Conservation (phyloP, 2,888 invertebrate genomes). For the Lycocerus yunnanus region DNA sequence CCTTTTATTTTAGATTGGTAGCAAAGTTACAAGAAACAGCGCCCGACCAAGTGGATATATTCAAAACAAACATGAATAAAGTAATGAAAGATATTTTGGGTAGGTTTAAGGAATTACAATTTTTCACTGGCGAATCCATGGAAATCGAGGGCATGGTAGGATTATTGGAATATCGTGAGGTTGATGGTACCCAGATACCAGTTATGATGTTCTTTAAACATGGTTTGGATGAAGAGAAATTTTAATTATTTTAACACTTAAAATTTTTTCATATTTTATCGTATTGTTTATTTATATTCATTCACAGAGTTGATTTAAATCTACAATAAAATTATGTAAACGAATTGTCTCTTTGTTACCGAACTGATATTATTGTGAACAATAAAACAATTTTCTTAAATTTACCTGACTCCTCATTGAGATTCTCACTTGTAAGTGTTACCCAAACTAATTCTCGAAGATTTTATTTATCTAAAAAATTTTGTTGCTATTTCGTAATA, state of each 20-base stretch:
- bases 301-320: slow-evolving; percentile 11
- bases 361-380: slow-evolving; percentile 1
- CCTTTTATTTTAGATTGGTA: slow-evolving; percentile 67
- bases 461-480: no score
- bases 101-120: slow-evolving; percentile 91
- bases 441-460: no score
- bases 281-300: slow-evolving; percentile 24
- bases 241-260: slow-evolving; percentile 61
- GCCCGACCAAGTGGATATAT: slow-evolving; percentile 85
- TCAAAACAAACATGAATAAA: slow-evolving; percentile 91
- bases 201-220: slow-evolving; percentile 96
- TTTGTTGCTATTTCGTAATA: no score
- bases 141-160: slow-evolving; percentile 94
- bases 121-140: slow-evolving; percentile 92
- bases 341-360: slow-evolving; percentile 1
- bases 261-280: slow-evolving; percentile 25
- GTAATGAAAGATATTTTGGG: slow-evolving; percentile 89
- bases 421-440: no score
- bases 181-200: slow-evolving; percentile 80
- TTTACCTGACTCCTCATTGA: neutral
- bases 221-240: slow-evolving; percentile 93
- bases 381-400: neutral
- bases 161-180: slow-evolving; percentile 90
- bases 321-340: neutral
- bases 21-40: slow-evolving; percentile 77